Percentiles rank a stretch among this genome's conserved stretches.
These are phyloP conservation scores for Amphipoea oculea DNA, from an alignment of 2,888 invertebrate species.

Conservation along the genomic window DNA sequence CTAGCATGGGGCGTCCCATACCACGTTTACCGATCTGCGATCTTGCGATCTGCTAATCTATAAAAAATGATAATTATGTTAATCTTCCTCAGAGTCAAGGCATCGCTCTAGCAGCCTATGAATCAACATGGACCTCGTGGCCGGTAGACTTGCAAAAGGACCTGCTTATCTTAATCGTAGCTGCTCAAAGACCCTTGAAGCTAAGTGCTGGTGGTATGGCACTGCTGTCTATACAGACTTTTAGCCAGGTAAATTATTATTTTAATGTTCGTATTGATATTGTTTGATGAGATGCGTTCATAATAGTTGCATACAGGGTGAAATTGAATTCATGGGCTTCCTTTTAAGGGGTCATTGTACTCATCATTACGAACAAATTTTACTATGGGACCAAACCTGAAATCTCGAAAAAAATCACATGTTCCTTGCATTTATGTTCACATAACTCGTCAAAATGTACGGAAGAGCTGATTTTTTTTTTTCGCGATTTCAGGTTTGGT, in stretches of 20 bases:
- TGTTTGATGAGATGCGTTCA: background rate
- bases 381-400: no score
- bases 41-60: background rate
- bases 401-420: no score
- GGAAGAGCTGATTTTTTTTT: no score
- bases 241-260: conserved; percentile 73
- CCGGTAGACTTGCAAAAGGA: conserved; percentile 81
- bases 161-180: conserved; percentile 77
- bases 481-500: no score
- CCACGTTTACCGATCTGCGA: background rate
- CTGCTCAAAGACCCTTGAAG: conserved; percentile 78
- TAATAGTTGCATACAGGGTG: background rate
- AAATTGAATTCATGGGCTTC: no score
- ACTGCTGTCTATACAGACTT: conserved; percentile 80
- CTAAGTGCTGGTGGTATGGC: conserved; percentile 82
- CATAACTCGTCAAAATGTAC: no score
- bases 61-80: background rate
- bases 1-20: background rate
- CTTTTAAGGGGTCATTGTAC: no score
- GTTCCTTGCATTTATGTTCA: no score
- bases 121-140: conserved; percentile 82
- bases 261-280: no score
- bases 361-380: no score
- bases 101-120: conserved; percentile 81
- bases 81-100: conserved; percentile 76